A percentile compares a stretch with the other conserved stretches of the same genome.
These are phyloP conservation scores for Helicolenus hilgendorfi DNA, from an alignment of 2,797 vertebrate genomes.

Conservation along the genomic window DNA sequence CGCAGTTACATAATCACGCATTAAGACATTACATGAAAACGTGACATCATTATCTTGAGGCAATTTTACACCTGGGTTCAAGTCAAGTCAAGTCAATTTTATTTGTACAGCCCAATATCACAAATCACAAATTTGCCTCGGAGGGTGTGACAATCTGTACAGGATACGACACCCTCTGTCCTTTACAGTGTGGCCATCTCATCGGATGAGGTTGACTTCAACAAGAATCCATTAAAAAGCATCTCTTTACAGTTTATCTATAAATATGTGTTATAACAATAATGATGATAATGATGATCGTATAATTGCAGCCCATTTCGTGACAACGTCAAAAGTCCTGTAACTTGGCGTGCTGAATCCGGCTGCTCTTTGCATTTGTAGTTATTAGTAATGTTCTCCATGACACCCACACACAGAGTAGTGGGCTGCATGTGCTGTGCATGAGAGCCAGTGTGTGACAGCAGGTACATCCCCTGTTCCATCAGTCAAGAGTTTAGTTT, in stretches of 20 bases:
- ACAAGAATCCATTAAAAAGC: not conserved
- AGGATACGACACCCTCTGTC: too few species aligned
- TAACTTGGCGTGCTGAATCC: not conserved
- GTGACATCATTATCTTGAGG: not conserved
- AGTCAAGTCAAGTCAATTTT: too few species aligned
- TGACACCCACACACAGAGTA: slow-evolving; percentile 6
- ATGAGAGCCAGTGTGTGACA: not conserved
- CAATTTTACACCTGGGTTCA: not conserved
- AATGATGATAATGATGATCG: not conserved
- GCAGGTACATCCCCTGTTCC: slow-evolving; percentile 23
- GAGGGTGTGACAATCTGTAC: too few species aligned
- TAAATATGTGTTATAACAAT: slow-evolving; percentile 30
- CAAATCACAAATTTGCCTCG: too few species aligned
- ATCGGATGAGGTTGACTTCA: not conserved
- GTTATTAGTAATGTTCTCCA: slow-evolving; percentile 36
- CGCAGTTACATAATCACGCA: not conserved
- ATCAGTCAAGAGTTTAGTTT: not conserved
- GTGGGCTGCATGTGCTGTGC: not conserved
- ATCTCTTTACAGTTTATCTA: not conserved
- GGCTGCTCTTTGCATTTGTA: not conserved
- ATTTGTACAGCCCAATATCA: too few species aligned
- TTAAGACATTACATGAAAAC: not conserved
- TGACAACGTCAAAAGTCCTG: slow-evolving; percentile 10
- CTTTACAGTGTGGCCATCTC: too few species aligned
- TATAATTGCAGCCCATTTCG: not conserved